These are phyloP conservation scores for Pterobdella sp. DNA, from an alignment of 2,888 invertebrate genomes.

Conservation along the genomic window DNA sequence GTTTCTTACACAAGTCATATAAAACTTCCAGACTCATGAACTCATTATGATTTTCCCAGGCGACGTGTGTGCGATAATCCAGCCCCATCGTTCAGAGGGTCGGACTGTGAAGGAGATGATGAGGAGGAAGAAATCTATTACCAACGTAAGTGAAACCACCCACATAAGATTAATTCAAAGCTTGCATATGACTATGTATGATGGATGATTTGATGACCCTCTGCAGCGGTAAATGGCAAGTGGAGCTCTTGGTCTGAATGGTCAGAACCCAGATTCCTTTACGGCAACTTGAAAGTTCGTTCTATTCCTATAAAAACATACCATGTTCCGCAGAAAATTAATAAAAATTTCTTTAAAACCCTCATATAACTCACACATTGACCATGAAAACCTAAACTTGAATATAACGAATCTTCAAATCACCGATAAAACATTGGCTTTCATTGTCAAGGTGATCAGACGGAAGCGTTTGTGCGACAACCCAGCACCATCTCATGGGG, in stretches of 20 bases:
- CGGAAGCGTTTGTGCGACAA: conserved; percentile 14
- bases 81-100: conserved; percentile 28
- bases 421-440: too few species aligned
- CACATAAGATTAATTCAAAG: not conserved
- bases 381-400: too few species aligned
- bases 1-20: not conserved
- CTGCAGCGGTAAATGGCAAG: conserved; percentile 28
- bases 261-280: conserved; percentile 11
- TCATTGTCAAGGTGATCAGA: not conserved
- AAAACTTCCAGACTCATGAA: not conserved
- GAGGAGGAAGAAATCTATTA: conserved; percentile 18
- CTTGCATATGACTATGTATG: too few species aligned
- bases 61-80: conserved; percentile 28
- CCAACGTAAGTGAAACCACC: not conserved
- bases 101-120: conserved; percentile 25
- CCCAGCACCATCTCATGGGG: conserved; percentile 23
- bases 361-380: too few species aligned
- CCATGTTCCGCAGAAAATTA: too few species aligned
- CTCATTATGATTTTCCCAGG: not conserved
- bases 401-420: too few species aligned
- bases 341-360: too few species aligned
- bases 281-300: not conserved
- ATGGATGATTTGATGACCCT: too few species aligned
- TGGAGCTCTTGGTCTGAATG: conserved; percentile 31
- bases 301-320: not conserved